These are phyloP conservation scores for Amniataba percoides DNA, from an alignment of 2,797 vertebrate genomes.

Conservation along the genomic window DNA sequence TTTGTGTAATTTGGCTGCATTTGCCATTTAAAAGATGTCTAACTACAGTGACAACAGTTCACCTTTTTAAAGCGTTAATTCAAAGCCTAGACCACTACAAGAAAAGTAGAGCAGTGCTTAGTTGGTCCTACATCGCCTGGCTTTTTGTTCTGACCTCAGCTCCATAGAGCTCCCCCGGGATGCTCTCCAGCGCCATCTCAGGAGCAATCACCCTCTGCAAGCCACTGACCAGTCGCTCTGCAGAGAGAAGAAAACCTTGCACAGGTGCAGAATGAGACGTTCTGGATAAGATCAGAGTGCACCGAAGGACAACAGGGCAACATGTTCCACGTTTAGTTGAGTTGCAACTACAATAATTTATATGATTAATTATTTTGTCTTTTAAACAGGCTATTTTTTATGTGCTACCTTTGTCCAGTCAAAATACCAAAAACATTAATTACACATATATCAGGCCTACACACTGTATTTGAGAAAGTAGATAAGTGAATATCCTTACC, in stretches of 20 bases:
- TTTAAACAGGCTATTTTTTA: no score
- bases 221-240: neutral
- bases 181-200: neutral
- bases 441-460: neutral
- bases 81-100: neutral
- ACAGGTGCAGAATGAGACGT: neutral
- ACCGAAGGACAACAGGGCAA: neutral
- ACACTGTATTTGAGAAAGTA: neutral
- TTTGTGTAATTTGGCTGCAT: neutral
- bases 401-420: neutral
- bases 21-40: neutral
- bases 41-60: constrained; percentile 2
- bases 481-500: neutral
- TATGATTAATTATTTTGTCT: neutral
- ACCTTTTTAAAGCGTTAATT: constrained; percentile 6
- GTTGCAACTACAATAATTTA: neutral
- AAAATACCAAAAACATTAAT: neutral
- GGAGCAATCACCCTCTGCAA: neutral
- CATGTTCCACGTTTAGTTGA: neutral
- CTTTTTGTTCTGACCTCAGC: constrained; percentile 23
- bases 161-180: neutral
- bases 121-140: constrained; percentile 4
- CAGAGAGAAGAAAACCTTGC: neutral
- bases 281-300: neutral
- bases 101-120: neutral